Evolutionary conservation across 2,113 vertebrate genomes (phyloP).

Genomic region (Ploceus nigricollis): DNA sequence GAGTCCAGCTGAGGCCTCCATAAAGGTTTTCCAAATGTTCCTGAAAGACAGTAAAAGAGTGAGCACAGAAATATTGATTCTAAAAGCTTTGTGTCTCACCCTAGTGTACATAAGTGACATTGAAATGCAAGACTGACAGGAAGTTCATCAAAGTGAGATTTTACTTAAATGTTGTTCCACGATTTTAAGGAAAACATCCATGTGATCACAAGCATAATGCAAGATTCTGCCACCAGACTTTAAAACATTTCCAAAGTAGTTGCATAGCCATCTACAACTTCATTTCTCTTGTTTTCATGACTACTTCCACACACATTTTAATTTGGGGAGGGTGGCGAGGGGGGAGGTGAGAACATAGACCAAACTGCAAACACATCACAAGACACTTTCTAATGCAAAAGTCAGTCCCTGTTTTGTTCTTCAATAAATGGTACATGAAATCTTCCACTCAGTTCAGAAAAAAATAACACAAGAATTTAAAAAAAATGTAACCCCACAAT

Average conservation of each 20-base stretch:
- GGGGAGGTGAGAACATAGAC: neutral
- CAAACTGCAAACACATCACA: neutral
- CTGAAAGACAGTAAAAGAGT: slow-evolving; percentile 64
- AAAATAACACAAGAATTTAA: neutral
- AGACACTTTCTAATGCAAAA: neutral
- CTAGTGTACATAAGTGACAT: rapidly evolving
- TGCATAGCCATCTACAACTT: neutral
- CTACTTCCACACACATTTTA: neutral
- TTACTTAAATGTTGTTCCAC: neutral
- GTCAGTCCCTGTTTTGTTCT: neutral
- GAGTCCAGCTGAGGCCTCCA: slow-evolving; percentile 82
- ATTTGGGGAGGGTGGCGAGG: neutral
- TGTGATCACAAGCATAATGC: neutral
- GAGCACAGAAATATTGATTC: neutral
- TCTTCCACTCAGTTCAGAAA: neutral
- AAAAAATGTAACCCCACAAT: rapidly evolving
- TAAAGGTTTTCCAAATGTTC: slow-evolving; percentile 92
- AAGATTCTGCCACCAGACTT: neutral
- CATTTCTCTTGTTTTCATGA: neutral
- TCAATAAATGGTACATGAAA: neutral
- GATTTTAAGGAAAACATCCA: neutral
- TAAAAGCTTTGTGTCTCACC: neutral
- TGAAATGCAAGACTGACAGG: neutral
- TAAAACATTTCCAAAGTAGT: neutral
- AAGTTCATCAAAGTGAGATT: neutral